Evolutionary conservation across 2,797 vertebrate genomes (phyloP).

Genomic region (Molossus molossus): DNA sequence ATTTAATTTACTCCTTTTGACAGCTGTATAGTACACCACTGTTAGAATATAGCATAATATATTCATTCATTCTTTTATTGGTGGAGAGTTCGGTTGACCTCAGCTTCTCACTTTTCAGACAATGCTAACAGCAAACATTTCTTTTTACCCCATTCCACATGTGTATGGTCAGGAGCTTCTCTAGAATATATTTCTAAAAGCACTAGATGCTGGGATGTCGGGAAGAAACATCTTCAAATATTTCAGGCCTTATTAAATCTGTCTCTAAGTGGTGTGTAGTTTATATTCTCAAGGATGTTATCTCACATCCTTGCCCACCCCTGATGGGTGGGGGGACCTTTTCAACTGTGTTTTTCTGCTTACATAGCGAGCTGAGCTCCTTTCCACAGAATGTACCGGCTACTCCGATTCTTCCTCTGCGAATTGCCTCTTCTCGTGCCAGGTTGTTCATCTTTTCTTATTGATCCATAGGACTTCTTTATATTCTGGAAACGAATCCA

Average conservation of each 20-base stretch:
- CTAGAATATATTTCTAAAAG: not conserved
- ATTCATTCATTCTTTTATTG: not conserved
- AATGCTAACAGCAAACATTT: not conserved
- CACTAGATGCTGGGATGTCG: not conserved
- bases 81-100: not conserved
- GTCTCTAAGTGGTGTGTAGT: not conserved
- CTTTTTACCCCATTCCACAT: not conserved
- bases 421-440: conserved; percentile 45
- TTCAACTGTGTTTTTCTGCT: conserved; percentile 69
- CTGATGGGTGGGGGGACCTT: not conserved
- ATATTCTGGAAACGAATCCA: conserved; percentile 62
- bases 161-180: not conserved
- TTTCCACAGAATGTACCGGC: conserved; percentile 1
- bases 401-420: conserved; percentile 24
- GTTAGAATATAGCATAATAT: not conserved
- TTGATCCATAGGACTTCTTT: conserved; percentile 79
- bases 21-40: not conserved
- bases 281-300: not conserved
- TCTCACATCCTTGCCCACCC: not conserved
- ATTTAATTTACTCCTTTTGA: not conserved
- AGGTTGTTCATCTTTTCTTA: conserved; percentile 69
- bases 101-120: not conserved
- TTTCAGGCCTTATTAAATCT: not conserved
- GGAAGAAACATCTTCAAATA: not conserved
- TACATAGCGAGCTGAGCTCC: not conserved